Conservation (phyloP, 2,113 vertebrate species). For the Geococcyx californianus region DNA sequence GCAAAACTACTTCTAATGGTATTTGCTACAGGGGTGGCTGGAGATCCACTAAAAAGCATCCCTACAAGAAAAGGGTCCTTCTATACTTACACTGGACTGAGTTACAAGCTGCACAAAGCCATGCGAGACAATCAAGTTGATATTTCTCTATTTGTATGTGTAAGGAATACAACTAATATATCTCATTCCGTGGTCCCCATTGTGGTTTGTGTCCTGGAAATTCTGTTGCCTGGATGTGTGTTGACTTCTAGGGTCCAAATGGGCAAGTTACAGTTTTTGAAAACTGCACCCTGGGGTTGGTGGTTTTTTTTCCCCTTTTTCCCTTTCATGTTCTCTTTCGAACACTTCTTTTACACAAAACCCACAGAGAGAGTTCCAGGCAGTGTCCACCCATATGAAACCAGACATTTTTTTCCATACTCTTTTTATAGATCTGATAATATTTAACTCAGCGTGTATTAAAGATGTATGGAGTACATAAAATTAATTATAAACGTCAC, state of each 20-base stretch:
- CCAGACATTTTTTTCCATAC: slow-evolving; percentile 46
- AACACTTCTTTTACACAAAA: slow-evolving; percentile 26
- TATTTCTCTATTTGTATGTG: neutral
- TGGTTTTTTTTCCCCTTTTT: neutral
- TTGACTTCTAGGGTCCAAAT: neutral
- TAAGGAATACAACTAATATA: neutral
- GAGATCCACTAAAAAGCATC: neutral
- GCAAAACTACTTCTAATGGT: rapidly evolving
- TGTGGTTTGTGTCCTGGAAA: neutral
- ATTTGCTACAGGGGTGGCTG: neutral
- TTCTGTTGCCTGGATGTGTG: neutral
- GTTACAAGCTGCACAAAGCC: neutral
- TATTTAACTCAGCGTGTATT: slow-evolving; percentile 52
- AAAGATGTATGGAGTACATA: slow-evolving; percentile 55
- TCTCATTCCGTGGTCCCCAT: neutral
- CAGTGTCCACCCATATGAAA: slow-evolving; percentile 21
- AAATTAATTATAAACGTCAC: slow-evolving; percentile 57
- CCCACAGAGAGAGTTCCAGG: slow-evolving; percentile 32
- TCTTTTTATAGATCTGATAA: slow-evolving; percentile 64
- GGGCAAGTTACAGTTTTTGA: neutral
- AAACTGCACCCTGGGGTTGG: neutral
- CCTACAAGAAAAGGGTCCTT: rapidly evolving
- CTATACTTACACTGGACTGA: rapidly evolving
- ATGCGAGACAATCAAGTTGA: neutral
- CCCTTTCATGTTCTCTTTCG: slow-evolving; percentile 45